Conservation (phyloP, 2,113 vertebrate species). For the Nesogale talazaci region DNA sequence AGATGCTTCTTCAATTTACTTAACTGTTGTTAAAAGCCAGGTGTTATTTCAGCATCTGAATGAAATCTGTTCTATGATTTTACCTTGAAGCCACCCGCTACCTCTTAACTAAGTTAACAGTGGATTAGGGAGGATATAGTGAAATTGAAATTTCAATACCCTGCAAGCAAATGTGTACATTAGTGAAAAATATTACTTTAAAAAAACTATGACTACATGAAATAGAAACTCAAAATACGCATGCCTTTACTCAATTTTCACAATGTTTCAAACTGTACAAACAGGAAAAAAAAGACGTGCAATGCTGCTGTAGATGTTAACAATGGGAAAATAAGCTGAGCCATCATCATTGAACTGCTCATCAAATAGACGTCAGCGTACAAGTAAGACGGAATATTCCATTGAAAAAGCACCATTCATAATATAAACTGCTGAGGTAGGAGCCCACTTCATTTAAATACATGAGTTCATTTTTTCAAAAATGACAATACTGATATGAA, state of each 20-base stretch:
- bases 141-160: neutral
- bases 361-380: neutral
- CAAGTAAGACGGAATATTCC: neutral
- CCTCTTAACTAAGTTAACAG: constrained; percentile 51
- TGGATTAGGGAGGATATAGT: neutral
- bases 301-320: neutral
- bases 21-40: constrained; percentile 76
- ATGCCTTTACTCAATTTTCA: neutral
- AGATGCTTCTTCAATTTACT: constrained; percentile 51
- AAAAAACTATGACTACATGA: neutral
- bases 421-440: neutral
- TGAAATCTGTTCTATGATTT: constrained; percentile 66
- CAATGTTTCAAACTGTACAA: neutral
- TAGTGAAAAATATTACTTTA: neutral
- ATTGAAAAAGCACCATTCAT: neutral
- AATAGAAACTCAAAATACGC: constrained; percentile 5
- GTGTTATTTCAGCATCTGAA: constrained; percentile 79
- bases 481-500: neutral
- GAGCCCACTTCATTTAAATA: neutral
- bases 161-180: neutral
- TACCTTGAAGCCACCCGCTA: constrained; percentile 70
- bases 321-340: neutral
- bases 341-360: neutral
- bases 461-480: neutral
- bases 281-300: neutral